Evolutionary conservation across 1,140 invertebrate genomes (phyloP), one percentile per base, ranked within the genome.

Genomic region (Chelonus insularis): DNA sequence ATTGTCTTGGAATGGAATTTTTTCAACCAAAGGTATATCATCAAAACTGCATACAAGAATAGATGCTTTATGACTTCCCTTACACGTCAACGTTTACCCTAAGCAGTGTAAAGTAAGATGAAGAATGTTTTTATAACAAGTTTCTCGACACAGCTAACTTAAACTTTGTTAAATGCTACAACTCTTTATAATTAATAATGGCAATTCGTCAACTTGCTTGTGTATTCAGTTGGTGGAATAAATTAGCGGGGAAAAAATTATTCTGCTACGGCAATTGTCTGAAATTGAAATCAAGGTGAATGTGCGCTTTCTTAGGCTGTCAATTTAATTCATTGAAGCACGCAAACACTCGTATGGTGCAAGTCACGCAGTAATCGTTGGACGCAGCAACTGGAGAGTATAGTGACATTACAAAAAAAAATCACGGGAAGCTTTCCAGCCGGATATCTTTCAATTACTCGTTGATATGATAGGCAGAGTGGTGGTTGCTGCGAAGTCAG

Each of bases 391-490:
- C 41, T 60, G 36, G 47, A 43, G 45, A 55, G 63, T 68, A 32
- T 43, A 59, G 75, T 77, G 78, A 80, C 74, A 78, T 72, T 70
- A 72, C 70, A 71, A 69, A 72, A 71, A 74, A 65, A 45, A 59
- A 60, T 58, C 72, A 69, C 71, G 64, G 70, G 65, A 69, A 68
- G 73, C 72, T 78, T 79, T 78, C 74, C 74, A 72, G 62, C 71
- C 73, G 76, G 77, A 80, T 78, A 79, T 79, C 78, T 78, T 80
- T 80, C 78, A 80, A 80, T 80, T 79, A 80, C 65, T 70, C 73
- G 72, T 74, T 78, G 75, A 79, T 80, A 76, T 55, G 52, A 76
- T 76, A 77, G 76, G 76, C 74, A 71, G 70, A 20, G 48, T 11
- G 25, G 36, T 52, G 29, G 25, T 32, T 43, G 41, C n/a, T 41